These are phyloP conservation scores for Dendrolimus punctatus DNA, from an alignment of 1,140 invertebrate genomes.

Conservation along the genomic window DNA sequence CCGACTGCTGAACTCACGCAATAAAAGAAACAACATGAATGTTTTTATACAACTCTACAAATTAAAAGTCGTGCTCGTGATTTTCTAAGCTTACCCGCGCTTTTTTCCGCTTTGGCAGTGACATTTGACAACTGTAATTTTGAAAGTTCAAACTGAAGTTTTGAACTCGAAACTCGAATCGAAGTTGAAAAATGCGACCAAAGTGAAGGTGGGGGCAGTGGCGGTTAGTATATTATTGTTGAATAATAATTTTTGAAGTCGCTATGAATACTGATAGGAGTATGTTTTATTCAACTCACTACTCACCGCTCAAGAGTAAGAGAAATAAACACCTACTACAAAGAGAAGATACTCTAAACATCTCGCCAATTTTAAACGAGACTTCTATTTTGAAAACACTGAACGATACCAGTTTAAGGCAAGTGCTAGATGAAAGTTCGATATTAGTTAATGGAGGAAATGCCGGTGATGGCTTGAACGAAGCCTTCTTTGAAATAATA, in stretches of 20 bases:
- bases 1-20: no score
- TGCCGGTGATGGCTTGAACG: slow-evolving; percentile 44
- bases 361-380: slow-evolving; percentile 59
- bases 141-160: no score
- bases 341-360: slow-evolving; percentile 54
- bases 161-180: no score
- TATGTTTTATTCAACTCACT: slow-evolving; percentile 45
- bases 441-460: slow-evolving; percentile 41
- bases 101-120: no score
- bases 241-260: slow-evolving; percentile 4
- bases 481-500: slow-evolving; percentile 63
- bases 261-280: slow-evolving; percentile 46
- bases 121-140: no score
- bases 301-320: slow-evolving; percentile 44
- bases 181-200: no score
- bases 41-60: no score
- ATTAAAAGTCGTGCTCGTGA: no score
- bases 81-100: no score
- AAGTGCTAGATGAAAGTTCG: slow-evolving; percentile 59
- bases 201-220: no score
- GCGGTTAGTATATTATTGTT: no score
- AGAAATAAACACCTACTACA: slow-evolving; percentile 37
- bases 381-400: slow-evolving; percentile 58
- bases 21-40: no score
- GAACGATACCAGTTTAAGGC: slow-evolving; percentile 60